Conservation (phyloP, 1,140 invertebrate genomes). For the Andrena cerasifolii region DNA sequence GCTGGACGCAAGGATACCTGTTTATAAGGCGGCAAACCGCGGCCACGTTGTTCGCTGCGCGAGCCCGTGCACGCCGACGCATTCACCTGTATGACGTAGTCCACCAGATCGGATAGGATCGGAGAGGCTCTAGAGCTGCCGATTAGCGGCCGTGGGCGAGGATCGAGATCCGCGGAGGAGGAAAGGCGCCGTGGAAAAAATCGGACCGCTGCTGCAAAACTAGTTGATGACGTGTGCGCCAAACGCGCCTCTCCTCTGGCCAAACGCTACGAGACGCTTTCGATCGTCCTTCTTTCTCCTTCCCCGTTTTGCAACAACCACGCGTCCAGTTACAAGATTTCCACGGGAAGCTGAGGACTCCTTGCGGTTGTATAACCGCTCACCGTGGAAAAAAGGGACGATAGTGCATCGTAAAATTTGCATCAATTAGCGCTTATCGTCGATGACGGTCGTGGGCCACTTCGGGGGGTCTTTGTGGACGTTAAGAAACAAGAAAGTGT, state of each 20-base stretch:
- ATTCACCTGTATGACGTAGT: constrained; percentile 77
- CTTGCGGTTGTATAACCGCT: too few relatives aligned
- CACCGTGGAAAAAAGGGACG: too few relatives aligned
- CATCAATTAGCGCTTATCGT: too few relatives aligned
- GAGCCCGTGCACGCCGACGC: constrained; percentile 71
- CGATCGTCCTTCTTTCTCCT: neutral
- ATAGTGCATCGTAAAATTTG: too few relatives aligned
- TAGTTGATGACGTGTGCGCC: constrained; percentile 59
- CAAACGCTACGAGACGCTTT: neutral
- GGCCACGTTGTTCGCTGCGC: constrained; percentile 62
- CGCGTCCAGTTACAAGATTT: too few relatives aligned
- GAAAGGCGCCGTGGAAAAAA: constrained; percentile 66
- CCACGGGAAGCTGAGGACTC: too few relatives aligned
- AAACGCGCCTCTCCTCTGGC: constrained; percentile 12
- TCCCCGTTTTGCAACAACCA: too few relatives aligned
- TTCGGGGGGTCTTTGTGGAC: too few relatives aligned
- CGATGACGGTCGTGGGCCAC: too few relatives aligned
- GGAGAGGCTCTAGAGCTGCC: constrained; percentile 53
- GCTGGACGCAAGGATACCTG: constrained; percentile 61
- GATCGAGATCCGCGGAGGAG: constrained; percentile 62
- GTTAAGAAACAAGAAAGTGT: too few relatives aligned
- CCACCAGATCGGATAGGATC: constrained; percentile 69
- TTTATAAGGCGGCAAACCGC: constrained; percentile 68
- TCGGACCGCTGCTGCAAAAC: constrained; percentile 51
- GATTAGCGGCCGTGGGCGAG: constrained; percentile 66